Conservation (phyloP, 1,140 invertebrate species). For the Drosophila albomicans region DNA sequence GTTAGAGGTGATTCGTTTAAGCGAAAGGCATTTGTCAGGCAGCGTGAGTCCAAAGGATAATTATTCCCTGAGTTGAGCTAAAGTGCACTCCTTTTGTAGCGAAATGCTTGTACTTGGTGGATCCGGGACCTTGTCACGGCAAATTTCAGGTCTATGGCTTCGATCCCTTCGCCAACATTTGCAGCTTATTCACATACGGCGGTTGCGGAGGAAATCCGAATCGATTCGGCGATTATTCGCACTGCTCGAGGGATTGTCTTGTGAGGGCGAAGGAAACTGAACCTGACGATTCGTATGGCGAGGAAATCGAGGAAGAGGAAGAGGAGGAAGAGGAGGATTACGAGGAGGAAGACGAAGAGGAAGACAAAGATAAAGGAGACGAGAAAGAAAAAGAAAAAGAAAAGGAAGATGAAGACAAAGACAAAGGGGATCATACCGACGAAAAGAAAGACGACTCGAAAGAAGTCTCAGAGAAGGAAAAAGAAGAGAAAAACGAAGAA, state of each 20-base stretch:
- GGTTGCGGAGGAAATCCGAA: conserved; percentile 64
- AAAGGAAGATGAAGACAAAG: background rate
- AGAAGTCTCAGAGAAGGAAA: background rate
- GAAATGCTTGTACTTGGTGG: conserved; percentile 20
- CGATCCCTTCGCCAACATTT: conserved; percentile 20
- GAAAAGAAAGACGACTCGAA: background rate
- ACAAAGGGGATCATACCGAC: background rate
- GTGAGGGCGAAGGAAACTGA: background rate
- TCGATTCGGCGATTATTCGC: conserved; percentile 25
- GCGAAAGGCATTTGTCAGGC: background rate
- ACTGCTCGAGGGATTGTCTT: conserved; percentile 18
- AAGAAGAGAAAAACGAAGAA: background rate
- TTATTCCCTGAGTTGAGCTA: background rate
- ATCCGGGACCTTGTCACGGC: conserved; percentile 28
- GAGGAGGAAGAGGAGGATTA: background rate
- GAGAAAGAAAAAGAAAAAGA: background rate
- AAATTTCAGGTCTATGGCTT: conserved; percentile 11
- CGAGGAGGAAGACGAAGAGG: background rate
- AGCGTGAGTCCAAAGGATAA: conserved; percentile 21
- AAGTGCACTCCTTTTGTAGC: conserved; percentile 5
- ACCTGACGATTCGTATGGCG: background rate
- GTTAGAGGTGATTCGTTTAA: background rate
- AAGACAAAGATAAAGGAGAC: background rate
- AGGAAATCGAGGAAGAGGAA: background rate
- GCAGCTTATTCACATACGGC: conserved; percentile 16